These are phyloP conservation scores for Zosterops borbonicus DNA, from an alignment of 2,113 vertebrate species.

Conservation along the genomic window DNA sequence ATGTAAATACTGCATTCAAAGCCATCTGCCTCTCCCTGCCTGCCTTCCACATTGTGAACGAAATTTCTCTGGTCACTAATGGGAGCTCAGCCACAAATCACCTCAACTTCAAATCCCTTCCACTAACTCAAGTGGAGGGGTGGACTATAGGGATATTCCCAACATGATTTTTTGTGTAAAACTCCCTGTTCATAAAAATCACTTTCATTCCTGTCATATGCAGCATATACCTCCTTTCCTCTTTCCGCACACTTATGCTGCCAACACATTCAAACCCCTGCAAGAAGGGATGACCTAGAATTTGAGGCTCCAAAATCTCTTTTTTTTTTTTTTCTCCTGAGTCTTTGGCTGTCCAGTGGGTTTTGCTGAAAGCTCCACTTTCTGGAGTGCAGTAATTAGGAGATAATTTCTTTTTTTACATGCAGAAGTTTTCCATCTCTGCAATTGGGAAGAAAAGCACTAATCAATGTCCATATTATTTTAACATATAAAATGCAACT, in stretches of 20 bases:
- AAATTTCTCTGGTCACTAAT: slow-evolving; percentile 54
- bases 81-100: background rate
- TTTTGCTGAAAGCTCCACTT: background rate
- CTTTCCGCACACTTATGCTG: background rate
- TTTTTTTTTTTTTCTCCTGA: background rate
- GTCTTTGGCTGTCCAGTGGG: background rate
- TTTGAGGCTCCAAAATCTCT: background rate
- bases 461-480: background rate
- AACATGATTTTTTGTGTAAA: background rate
- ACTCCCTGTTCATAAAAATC: background rate
- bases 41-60: slow-evolving; percentile 35
- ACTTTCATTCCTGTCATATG: background rate
- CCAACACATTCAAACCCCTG: background rate
- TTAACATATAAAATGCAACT: background rate
- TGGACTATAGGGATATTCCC: background rate
- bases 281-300: slow-evolving; percentile 4
- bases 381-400: background rate
- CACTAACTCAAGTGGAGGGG: background rate
- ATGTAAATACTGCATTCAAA: slow-evolving; percentile 70
- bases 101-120: slow-evolving; percentile 45
- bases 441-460: background rate
- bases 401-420: background rate
- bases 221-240: background rate
- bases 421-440: background rate
- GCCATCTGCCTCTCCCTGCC: slow-evolving; percentile 65